Base-by-base conservation (phyloP, 2,113 vertebrate species). In the Procavia capensis region DNA sequence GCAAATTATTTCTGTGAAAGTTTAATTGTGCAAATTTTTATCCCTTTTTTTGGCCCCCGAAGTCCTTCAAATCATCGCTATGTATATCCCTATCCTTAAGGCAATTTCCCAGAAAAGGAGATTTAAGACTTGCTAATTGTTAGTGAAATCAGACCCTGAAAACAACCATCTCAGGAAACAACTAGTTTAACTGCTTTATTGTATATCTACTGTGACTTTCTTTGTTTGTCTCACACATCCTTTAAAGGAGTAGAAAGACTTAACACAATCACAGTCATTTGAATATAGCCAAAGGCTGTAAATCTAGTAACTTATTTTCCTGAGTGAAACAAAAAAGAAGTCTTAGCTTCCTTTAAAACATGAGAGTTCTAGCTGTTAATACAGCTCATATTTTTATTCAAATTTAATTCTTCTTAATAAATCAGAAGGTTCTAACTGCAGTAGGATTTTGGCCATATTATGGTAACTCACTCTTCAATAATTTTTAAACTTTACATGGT, bases 271-370 rank as follows among this genome's bases (percentile, higher is more conserved):
- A 66, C 6, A 54, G 47, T 91, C 43, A 34, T 75, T 20, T 66
- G 19, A 93, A 93, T 74, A 54, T 36, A 93, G 66, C 50, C 29
- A 76, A 85, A 80, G 29, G 57, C 47, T 91, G 87, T 90, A 96
- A 91, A 91, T 79, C 64, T 75, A 92, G 54, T 75, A 45, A 72
- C 50, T 64, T 93, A 11, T 50, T 82, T 81, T 93, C 64, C 70
- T 8, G 19, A 88, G 43, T 20, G 81, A 85, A 94, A 66, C 3
- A 68, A 92, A 84, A 68, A 85, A 63, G 22, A 4, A 68, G 88
- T 85, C 82, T 94, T 90, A 78, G 76, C n/a, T 66, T 95, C 84
- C 84, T 88, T 84, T 88, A 80, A 90, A 95, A 92, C n/a, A 22
- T 72, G 31, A 86, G 39, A 79, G 25, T 87, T 61, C 57, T 79